These are phyloP conservation scores for Caenorhabditis afra DNA, from an alignment of 2,888 invertebrate species.

Conservation along the genomic window DNA sequence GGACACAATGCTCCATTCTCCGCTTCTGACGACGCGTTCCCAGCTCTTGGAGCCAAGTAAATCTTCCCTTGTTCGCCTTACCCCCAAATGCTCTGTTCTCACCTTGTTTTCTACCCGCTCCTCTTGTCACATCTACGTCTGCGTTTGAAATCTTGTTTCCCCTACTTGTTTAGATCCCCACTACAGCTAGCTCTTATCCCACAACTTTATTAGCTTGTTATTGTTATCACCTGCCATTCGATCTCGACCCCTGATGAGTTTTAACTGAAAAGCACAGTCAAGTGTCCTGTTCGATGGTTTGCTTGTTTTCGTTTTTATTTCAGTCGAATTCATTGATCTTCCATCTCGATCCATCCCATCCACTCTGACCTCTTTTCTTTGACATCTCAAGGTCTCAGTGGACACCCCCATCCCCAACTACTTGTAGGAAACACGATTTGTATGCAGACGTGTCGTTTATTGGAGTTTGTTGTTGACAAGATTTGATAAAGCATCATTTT, in stretches of 20 bases:
- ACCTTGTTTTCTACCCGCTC: slow-evolving; percentile 34
- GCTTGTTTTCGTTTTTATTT: slow-evolving; percentile 54
- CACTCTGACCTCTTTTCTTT: slow-evolving; percentile 39
- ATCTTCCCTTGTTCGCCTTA: slow-evolving; percentile 12
- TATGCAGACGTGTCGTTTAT: slow-evolving; percentile 43
- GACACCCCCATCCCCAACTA: slow-evolving; percentile 31
- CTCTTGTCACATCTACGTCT: slow-evolving; percentile 27
- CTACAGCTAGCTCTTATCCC: slow-evolving; percentile 23
- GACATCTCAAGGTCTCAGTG: slow-evolving; percentile 47
- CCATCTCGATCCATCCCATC: slow-evolving; percentile 19
- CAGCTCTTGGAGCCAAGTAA: slow-evolving; percentile 74
- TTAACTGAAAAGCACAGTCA: slow-evolving; percentile 19
- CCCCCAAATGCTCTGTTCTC: slow-evolving; percentile 51
- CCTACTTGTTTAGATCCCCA: slow-evolving; percentile 29
- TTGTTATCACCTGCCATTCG: slow-evolving; percentile 61
- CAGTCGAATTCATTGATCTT: slow-evolving; percentile 57
- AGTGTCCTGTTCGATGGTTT: slow-evolving; percentile 49
- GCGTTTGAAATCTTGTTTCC: slow-evolving; percentile 54
- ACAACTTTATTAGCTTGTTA: slow-evolving; percentile 48
- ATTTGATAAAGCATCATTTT: slow-evolving; percentile 65
- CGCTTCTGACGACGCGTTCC: slow-evolving; percentile 73
- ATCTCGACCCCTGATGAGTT: slow-evolving; percentile 59
- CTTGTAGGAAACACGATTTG: slow-evolving; percentile 55
- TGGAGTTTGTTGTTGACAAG: slow-evolving; percentile 65
- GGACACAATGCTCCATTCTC: slow-evolving; percentile 63